Conservation (phyloP, 2,797 vertebrate genomes). For the Thripadectes ignobilis region DNA sequence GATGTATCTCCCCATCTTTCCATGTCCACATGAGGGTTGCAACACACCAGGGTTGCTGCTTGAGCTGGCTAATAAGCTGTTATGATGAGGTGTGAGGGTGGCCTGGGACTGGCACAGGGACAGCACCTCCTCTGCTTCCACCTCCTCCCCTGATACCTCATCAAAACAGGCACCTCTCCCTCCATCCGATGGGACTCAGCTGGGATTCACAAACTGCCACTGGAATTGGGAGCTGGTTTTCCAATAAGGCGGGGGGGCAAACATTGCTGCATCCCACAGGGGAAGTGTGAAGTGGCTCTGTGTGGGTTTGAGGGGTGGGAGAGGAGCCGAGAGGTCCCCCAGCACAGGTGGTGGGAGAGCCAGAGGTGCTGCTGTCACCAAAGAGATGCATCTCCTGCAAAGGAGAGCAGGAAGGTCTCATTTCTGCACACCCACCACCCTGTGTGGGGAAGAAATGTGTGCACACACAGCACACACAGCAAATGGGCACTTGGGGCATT, state of each 20-base stretch:
- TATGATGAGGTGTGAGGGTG: constrained; percentile 12
- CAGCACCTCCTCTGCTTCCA: neutral
- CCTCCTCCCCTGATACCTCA: neutral
- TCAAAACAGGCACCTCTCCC: neutral
- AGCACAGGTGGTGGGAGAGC: neutral
- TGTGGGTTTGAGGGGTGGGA: neutral
- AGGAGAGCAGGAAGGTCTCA: neutral
- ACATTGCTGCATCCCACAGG: neutral
- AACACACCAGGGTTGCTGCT: neutral
- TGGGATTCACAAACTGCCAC: neutral
- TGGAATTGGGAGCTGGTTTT: neutral
- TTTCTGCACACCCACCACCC: neutral
- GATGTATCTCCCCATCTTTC: neutral
- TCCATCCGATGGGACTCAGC: neutral
- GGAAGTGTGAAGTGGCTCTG: neutral
- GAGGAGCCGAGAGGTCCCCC: neutral
- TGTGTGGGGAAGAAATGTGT: neutral
- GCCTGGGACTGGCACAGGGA: neutral
- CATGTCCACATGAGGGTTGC: neutral
- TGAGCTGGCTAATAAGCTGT: neutral
- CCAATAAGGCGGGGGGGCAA: neutral
- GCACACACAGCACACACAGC: neutral
- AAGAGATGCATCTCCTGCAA: neutral
- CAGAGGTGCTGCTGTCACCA: neutral
- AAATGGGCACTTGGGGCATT: neutral